A percentile compares a stretch with the other conserved stretches of the same genome.
Evolutionary conservation across 2,888 invertebrate species (phyloP).

Genomic region (Nipponacmea schrenckii): DNA sequence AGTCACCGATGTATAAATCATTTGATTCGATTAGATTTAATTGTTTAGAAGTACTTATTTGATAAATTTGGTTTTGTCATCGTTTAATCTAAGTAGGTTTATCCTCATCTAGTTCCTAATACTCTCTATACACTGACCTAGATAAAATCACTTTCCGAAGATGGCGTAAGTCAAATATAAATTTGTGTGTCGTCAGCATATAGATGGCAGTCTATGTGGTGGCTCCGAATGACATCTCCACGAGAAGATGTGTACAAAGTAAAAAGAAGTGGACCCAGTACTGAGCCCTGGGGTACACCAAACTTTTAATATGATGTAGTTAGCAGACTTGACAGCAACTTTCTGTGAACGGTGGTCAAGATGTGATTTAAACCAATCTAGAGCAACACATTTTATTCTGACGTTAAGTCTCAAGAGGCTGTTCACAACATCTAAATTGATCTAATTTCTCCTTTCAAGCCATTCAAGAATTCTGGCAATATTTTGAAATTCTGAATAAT

Average conservation of each 20-base stretch:
- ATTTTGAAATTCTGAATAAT: too few relatives aligned
- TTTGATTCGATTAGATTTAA: neutral
- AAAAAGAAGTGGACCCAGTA: neutral
- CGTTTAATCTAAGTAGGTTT: too few relatives aligned
- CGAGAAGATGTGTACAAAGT: neutral
- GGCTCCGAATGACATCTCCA: neutral
- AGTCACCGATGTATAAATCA: neutral
- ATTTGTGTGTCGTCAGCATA: neutral
- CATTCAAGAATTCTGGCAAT: too few relatives aligned
- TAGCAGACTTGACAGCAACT: neutral
- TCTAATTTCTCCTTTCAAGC: too few relatives aligned
- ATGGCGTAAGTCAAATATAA: neutral
- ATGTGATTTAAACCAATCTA: neutral
- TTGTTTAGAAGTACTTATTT: neutral
- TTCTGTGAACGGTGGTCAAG: neutral
- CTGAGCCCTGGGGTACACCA: neutral
- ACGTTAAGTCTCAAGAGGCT: neutral
- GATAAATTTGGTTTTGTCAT: neutral
- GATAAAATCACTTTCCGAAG: neutral
- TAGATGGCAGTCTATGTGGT: neutral
- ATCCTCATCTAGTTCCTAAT: neutral
- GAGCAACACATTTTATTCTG: neutral
- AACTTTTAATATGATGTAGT: neutral
- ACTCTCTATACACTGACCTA: slow-evolving; percentile 7
- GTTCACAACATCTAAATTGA: neutral